These are phyloP conservation scores for Acanthacorydalis orientalis DNA, from an alignment of 2,888 invertebrate genomes.

Conservation along the genomic window DNA sequence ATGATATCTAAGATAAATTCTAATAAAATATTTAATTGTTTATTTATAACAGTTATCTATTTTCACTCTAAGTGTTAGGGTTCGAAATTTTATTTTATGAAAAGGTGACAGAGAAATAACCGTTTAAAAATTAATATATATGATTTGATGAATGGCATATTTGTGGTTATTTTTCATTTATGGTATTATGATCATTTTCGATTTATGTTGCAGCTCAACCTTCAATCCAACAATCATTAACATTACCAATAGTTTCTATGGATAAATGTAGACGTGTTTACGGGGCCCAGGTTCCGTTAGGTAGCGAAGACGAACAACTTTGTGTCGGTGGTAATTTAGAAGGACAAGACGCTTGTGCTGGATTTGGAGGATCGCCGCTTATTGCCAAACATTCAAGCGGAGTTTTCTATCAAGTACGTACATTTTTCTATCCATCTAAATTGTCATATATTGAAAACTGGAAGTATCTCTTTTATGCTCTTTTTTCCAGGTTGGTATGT, in stretches of 20 bases:
- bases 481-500: slow-evolving; percentile 48
- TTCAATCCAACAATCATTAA: slow-evolving; percentile 37
- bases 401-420: slow-evolving; percentile 42
- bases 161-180: too few species aligned
- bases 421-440: background rate
- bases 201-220: slow-evolving; percentile 15
- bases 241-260: slow-evolving; percentile 47
- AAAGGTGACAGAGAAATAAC: too few species aligned
- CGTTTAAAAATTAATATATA: too few species aligned
- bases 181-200: too few species aligned
- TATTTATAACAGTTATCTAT: too few species aligned
- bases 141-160: too few species aligned
- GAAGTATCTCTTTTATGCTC: slow-evolving; percentile 3
- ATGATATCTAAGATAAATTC: too few species aligned
- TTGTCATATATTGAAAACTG: background rate
- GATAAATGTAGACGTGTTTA: slow-evolving; percentile 51
- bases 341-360: slow-evolving; percentile 60
- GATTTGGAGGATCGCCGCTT: slow-evolving; percentile 63
- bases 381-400: slow-evolving; percentile 38
- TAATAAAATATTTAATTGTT: too few species aligned
- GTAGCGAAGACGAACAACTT: slow-evolving; percentile 42
- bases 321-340: slow-evolving; percentile 62
- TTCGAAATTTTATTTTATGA: too few species aligned
- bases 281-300: slow-evolving; percentile 40
- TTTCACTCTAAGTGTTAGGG: too few species aligned